Base-by-base conservation (phyloP, 2,888 invertebrate species). In the Drosophila mayaguana region DNA sequence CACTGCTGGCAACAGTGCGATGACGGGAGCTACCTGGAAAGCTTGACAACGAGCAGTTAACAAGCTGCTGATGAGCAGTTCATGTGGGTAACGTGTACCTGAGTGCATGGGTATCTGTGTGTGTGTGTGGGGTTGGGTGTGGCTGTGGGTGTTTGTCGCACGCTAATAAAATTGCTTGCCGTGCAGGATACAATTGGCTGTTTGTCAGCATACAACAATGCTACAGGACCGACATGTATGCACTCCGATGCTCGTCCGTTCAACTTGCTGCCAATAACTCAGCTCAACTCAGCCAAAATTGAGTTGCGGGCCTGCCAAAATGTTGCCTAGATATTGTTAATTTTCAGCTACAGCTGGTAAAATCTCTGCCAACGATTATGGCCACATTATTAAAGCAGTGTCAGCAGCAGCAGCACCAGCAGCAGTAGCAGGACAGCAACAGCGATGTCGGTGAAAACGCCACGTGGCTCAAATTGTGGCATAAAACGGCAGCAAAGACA, bases 401-500 rank as follows among this genome's bases (percentile, higher is more conserved):
- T 76, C 80, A 76, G 63, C 28, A 45, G 48, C 61, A 57, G 63
- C 42, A 57, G n/a, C 14, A 46, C 38, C 53, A 57, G 61, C 38
- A 61, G 18, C 16, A 48, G 34, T 28, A 72, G 63, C 28, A 50
- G 48, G 28, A 8, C 61, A 57, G 64, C 42, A 61, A 57, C 38
- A 61, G 18, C 16, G 45, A 28, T 28, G 12, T 11, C 25, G 42
- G 46, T 34, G 60, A 28, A 22, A 45, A 51, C 34, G 45, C 64
- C 81, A 78, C 83, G 82, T 79, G 82, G 69, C 73, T 68, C 68
- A 87, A 89, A 89, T 89, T 75, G 89, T 84, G 88, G 85, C 88
- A 89, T 81, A 73, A 89, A 84, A 89, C 77, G 83, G 75, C 72
- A 75, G 84, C 76, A 84, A 66, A 88, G 86, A 84, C 89, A 84